Conservation (phyloP, 1,140 invertebrate species). For the Drosophila varians region DNA sequence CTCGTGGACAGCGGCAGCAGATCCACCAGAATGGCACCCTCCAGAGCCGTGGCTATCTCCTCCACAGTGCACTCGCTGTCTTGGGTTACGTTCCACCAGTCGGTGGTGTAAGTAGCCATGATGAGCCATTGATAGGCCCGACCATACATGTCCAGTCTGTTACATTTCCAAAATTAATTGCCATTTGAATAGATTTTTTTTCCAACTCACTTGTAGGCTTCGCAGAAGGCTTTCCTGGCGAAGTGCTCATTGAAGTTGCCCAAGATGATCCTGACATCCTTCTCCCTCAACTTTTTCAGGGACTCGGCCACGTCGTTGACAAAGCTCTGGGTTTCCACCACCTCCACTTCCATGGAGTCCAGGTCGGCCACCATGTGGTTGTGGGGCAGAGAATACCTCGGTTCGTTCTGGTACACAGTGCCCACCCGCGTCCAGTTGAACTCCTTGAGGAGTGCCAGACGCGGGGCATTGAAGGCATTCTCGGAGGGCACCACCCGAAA, state of each 20-base stretch:
- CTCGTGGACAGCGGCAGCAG: slow-evolving; percentile 86
- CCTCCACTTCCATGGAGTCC: slow-evolving; percentile 91
- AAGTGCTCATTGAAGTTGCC: slow-evolving; percentile 98
- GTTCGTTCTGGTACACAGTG: slow-evolving; percentile 98
- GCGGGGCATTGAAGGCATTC: slow-evolving; percentile 97
- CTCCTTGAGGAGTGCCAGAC: slow-evolving; percentile 92
- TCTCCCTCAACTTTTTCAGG: slow-evolving; percentile 93
- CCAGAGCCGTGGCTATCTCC: slow-evolving; percentile 91
- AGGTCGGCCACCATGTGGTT: slow-evolving; percentile 95
- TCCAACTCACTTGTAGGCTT: slow-evolving; percentile 90
- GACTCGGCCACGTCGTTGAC: slow-evolving; percentile 94
- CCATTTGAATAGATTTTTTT: no score
- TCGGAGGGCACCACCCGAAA: slow-evolving; percentile 98
- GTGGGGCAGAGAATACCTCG: slow-evolving; percentile 96
- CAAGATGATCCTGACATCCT: slow-evolving; percentile 97
- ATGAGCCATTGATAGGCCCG: slow-evolving; percentile 98
- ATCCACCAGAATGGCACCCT: slow-evolving; percentile 94
- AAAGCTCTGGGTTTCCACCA: slow-evolving; percentile 96
- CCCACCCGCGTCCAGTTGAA: slow-evolving; percentile 99
- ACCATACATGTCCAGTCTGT: slow-evolving; percentile 92
- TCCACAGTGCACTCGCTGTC: slow-evolving; percentile 88
- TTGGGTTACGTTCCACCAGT: slow-evolving; percentile 89
- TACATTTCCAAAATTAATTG: no score
- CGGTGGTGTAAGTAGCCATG: slow-evolving; percentile 92
- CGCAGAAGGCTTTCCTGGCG: slow-evolving; percentile 97